Evolutionary conservation across 2,888 invertebrate species (phyloP).

Genomic region (Torymus auratus): DNA sequence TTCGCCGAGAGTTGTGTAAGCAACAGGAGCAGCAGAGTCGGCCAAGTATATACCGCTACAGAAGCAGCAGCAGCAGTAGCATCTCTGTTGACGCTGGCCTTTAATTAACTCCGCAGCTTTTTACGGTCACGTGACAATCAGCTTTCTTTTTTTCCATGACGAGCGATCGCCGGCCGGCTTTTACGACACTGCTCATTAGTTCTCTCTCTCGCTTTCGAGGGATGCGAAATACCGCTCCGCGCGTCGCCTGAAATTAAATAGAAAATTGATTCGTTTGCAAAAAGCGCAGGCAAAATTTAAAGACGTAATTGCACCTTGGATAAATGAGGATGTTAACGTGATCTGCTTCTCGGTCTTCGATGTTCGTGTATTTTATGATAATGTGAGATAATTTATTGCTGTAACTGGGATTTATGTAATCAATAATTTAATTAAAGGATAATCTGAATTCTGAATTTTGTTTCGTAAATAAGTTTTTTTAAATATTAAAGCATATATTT

Average conservation of each 20-base stretch:
- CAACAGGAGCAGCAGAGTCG: not conserved
- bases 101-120: conserved; percentile 54
- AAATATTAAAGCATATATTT: no score
- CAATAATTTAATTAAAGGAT: no score
- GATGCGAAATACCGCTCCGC: not conserved
- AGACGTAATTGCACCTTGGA: conserved; percentile 35
- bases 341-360: not conserved
- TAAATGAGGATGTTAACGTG: conserved; percentile 28
- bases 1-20: conserved; percentile 44
- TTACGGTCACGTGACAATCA: conserved; percentile 56
- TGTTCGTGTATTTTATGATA: no score
- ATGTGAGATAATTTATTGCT: no score
- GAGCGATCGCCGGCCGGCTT: conserved; percentile 8
- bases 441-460: no score
- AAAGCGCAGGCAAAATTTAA: conserved; percentile 34
- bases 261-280: conserved; percentile 51
- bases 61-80: not conserved
- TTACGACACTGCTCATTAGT: conserved; percentile 55
- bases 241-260: conserved; percentile 53
- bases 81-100: conserved; percentile 45
- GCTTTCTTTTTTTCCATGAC: conserved; percentile 10
- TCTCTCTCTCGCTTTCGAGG: not conserved
- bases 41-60: conserved; percentile 10
- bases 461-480: no score
- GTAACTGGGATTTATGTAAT: no score